phyloP scores from a whole-genome alignment of 1,140 invertebrate genomes.

The Drosophila subobscura region DNA sequence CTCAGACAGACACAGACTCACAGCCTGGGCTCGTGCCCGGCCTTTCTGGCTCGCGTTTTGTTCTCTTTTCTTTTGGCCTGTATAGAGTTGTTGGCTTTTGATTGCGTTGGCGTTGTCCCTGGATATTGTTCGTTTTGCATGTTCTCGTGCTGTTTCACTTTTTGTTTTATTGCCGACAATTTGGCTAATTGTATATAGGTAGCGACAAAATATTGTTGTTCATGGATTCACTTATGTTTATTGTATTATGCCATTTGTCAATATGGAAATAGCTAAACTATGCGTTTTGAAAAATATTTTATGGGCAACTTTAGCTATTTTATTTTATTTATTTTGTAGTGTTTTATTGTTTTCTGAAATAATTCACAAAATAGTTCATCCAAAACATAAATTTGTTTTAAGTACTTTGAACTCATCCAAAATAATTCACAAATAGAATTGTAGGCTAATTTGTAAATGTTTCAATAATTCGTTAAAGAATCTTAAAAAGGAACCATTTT shows the following conservation, averaged over 20 bases:
- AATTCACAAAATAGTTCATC: background rate
- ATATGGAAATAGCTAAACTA: background rate
- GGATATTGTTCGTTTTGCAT: conserved; percentile 53
- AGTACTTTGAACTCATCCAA: background rate
- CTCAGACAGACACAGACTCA: conserved; percentile 33
- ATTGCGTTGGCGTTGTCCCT: conserved; percentile 72
- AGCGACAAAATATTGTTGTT: conserved; percentile 29
- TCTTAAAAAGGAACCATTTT: too few species aligned
- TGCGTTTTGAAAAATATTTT: too few species aligned
- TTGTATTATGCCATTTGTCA: conserved; percentile 7
- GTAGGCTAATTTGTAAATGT: too few species aligned
- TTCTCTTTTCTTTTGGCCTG: conserved; percentile 41
- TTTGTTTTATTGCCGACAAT: conserved; percentile 75
- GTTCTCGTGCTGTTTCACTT: conserved; percentile 67
- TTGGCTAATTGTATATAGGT: conserved; percentile 74
- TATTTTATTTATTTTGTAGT: too few species aligned
- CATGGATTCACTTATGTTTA: conserved; percentile 32
- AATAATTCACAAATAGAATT: background rate
- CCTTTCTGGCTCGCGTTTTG: conserved; percentile 37
- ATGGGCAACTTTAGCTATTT: too few species aligned
- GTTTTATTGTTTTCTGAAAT: too few species aligned
- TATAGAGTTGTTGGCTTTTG: conserved; percentile 74
- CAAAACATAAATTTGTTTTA: background rate
- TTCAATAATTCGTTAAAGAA: too few species aligned
- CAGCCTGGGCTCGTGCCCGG: conserved; percentile 69